Conservation (phyloP, 1,140 invertebrate species). For the Hermetia illucens region DNA sequence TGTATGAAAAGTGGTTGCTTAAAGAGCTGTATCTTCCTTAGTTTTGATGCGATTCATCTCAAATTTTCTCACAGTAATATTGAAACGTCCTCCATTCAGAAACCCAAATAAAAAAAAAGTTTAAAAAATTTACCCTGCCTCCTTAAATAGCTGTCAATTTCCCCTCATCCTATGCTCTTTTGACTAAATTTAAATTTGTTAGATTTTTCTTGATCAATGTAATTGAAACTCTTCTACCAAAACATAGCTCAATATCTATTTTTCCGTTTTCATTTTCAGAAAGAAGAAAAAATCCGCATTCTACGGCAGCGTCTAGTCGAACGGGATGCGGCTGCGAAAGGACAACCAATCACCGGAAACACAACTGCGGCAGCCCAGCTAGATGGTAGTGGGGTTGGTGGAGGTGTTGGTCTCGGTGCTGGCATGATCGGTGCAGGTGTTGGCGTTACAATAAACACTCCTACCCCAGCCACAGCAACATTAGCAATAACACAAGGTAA, state of each 20-base stretch:
- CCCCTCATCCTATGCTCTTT: too few relatives aligned
- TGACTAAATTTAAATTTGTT: not conserved
- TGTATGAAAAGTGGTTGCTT: too few relatives aligned
- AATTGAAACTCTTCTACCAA: not conserved
- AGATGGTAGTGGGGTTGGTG: constrained; percentile 5
- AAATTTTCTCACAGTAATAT: too few relatives aligned
- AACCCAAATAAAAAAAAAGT: too few relatives aligned
- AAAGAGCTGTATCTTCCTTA: too few relatives aligned
- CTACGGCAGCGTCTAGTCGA: constrained; percentile 66
- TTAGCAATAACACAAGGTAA: constrained; percentile 39
- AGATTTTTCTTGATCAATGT: not conserved
- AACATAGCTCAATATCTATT: too few relatives aligned
- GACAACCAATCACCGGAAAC: constrained; percentile 24
- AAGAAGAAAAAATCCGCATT: constrained; percentile 74
- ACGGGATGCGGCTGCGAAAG: constrained; percentile 45
- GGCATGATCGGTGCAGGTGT: constrained; percentile 6
- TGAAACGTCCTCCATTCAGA: too few relatives aligned
- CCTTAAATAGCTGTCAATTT: too few relatives aligned
- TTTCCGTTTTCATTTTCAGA: constrained; percentile 39
- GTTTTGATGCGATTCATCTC: too few relatives aligned
- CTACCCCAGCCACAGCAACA: constrained; percentile 23
- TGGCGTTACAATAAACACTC: constrained; percentile 10
- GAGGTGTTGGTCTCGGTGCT: constrained; percentile 9
- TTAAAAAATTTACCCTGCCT: too few relatives aligned
- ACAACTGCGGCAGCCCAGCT: not conserved